phyloP scores from a whole-genome alignment of 2,888 invertebrate genomes.

The Troides helena region DNA sequence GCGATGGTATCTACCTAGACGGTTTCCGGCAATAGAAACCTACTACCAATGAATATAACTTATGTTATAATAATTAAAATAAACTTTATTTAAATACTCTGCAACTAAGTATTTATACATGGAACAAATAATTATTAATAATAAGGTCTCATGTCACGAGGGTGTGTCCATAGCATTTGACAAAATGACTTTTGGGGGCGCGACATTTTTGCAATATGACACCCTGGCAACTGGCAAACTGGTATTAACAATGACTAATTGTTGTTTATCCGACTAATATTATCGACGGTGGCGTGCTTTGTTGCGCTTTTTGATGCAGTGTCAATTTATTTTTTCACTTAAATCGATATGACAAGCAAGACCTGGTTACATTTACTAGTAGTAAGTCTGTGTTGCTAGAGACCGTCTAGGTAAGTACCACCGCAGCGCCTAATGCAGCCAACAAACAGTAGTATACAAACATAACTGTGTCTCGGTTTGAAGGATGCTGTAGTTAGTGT shows the following conservation, averaged over 20 bases:
- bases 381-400: too few species aligned
- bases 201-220: conserved; percentile 34
- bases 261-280: conserved; percentile 31
- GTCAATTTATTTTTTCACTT: background rate
- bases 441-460: too few species aligned
- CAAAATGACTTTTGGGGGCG: conserved; percentile 38
- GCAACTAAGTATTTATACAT: background rate
- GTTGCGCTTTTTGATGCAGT: conserved; percentile 8
- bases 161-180: conserved; percentile 42
- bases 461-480: too few species aligned
- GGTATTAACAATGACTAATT: conserved; percentile 36
- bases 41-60: too few species aligned
- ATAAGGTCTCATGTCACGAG: conserved; percentile 28
- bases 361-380: too few species aligned
- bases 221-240: conserved; percentile 31
- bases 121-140: conserved; percentile 21
- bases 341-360: too few species aligned
- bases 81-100: background rate
- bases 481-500: too few species aligned
- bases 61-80: too few species aligned
- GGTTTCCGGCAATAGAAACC: too few species aligned
- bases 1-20: too few species aligned
- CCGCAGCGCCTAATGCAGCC: too few species aligned
- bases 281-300: conserved; percentile 22
- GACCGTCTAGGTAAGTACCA: too few species aligned